Base-by-base conservation (phyloP, 2,888 invertebrate species). In the Trissoscelio sp. region DNA sequence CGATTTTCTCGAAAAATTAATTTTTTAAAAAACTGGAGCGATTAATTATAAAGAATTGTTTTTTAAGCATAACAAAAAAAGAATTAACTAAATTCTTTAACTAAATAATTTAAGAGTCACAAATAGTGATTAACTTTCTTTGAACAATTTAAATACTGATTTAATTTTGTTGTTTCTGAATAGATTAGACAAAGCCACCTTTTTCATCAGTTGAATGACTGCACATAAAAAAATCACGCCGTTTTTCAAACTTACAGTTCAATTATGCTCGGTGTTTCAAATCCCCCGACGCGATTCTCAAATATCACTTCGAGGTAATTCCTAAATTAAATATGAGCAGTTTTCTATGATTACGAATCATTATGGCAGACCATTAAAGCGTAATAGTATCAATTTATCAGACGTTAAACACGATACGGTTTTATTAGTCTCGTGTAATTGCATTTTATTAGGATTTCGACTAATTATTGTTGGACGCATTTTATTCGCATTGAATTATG, bases 381-480 rank as follows among this genome's bases (percentile, higher is more conserved):
- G 24, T 18, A 31, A 31, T 22, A 20, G 18, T 42, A 24, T 31
- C 20, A 62, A 62, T 62, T 62, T 31, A 62, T 62, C 62, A 46
- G 42, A 14, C 46, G 44, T 31, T 46, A 28, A 62, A 62, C 31
- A 31, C 37, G 46, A 44, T 62, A 28, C 46, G 9, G 22, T 46
- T 62, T 46, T 46, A 62, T 62, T 46, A 20, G 14, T 12, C 57
- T 16, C 28, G 12, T 9, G 24, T 51, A 51, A 51, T 51, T 24
- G 48, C n/a, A 24, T 51, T 51, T 51, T 12, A 51, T 51, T 37
- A 57, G 14, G 20, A 60, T 60, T 60, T 60, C 24, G 42, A 22
- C 7, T 39, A 42, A 9, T 42, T 14, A 28, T n/a, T 16, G 14
- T 11, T 14, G 14, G 5, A 11, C 37, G 11, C 9, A n/a, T n/a